A percentile compares a stretch with the other conserved stretches of the same genome.
These are phyloP conservation scores for Trichomalopsis sarcophagae DNA, from an alignment of 1,140 invertebrate genomes.

Conservation along the genomic window DNA sequence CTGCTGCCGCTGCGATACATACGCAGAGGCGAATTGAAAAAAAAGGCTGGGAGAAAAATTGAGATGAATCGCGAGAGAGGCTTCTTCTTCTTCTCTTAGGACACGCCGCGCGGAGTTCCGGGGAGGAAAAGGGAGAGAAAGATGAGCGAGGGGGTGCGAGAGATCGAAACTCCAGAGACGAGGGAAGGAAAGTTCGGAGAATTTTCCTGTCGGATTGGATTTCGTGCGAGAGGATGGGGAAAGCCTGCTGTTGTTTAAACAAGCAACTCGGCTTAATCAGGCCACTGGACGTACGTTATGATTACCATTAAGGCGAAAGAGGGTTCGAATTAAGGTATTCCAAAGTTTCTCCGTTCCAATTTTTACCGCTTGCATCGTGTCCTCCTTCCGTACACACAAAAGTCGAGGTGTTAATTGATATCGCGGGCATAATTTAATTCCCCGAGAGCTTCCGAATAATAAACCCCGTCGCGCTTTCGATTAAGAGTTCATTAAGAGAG, in stretches of 20 bases:
- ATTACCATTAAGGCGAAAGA: not conserved
- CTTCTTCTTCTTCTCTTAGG: not conserved
- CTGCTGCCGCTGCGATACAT: conserved; percentile 50
- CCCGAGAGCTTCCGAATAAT: not conserved
- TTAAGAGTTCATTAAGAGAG: not conserved
- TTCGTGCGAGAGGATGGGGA: not conserved
- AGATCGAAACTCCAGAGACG: conserved; percentile 13
- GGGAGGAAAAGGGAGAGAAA: conserved; percentile 4
- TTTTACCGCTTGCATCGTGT: not conserved
- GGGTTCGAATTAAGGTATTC: not conserved
- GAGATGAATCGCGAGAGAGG: conserved; percentile 65
- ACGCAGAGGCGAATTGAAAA: conserved; percentile 60
- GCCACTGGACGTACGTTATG: not conserved
- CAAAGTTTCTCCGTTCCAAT: conserved; percentile 3
- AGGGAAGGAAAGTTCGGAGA: not conserved
- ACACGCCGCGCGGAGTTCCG: not conserved
- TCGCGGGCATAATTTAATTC: not conserved
- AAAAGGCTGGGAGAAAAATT: conserved; percentile 67
- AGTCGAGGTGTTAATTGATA: not conserved
- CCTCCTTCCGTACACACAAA: not conserved
- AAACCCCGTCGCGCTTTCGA: not conserved
- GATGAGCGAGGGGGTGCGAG: conserved; percentile 41
- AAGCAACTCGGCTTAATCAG: too few relatives aligned
- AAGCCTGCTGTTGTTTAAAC: not conserved
- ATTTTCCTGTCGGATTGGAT: not conserved